Conservation (phyloP, 64 coral and sea anemone species). For the Platygyra sinensis region DNA sequence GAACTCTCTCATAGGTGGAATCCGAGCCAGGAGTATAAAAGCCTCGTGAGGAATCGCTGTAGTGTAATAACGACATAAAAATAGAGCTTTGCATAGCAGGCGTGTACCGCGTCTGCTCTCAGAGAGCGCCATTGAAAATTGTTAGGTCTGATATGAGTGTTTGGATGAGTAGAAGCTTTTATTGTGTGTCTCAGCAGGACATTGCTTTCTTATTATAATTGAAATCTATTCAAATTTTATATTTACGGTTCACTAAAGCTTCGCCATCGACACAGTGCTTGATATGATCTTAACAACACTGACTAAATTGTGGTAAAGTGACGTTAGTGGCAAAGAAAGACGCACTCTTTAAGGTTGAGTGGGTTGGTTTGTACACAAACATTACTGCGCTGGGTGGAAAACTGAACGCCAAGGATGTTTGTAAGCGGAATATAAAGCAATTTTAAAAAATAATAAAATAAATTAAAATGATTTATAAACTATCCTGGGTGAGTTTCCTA, state of each 20-base stretch:
- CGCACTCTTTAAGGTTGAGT: background rate
- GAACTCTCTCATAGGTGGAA: background rate
- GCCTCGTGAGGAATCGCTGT: background rate
- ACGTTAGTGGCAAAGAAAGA: too few relatives aligned
- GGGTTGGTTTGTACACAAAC: background rate
- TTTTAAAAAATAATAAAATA: background rate
- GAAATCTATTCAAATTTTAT: slow-evolving; percentile 38
- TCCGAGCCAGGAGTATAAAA: background rate
- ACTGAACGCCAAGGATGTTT: background rate
- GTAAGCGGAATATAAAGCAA: background rate
- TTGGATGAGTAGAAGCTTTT: background rate
- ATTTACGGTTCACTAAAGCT: slow-evolving; percentile 17
- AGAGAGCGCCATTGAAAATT: background rate
- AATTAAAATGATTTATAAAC: slow-evolving; percentile 24
- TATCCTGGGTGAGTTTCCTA: background rate
- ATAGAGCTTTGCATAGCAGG: background rate
- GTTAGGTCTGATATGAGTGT: background rate
- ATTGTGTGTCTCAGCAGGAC: slow-evolving; percentile 20
- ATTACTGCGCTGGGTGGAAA: background rate
- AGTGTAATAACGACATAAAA: background rate
- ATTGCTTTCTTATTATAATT: slow-evolving; percentile 18
- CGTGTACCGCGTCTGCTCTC: background rate
- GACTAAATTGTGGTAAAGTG: background rate
- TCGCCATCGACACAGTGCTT: background rate
- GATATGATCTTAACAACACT: slow-evolving; percentile 2